Base-by-base conservation (phyloP, 2,113 vertebrate species). In the Lanius collurio region DNA sequence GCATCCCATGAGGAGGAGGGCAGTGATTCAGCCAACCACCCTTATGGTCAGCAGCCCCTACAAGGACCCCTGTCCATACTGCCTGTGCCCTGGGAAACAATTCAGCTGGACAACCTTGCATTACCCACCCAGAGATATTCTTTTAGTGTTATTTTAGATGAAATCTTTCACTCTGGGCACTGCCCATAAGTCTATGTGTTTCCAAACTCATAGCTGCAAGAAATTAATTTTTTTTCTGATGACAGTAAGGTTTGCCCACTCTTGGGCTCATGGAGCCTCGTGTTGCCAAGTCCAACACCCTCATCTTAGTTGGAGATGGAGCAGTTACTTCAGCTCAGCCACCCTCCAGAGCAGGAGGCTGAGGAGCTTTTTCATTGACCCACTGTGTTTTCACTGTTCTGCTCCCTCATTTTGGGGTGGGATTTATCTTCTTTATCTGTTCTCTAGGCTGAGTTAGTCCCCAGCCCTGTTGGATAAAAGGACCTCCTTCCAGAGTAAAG, bases 381-480 rank as follows among this genome's bases (percentile, higher is more conserved):
- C 3, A n/a, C 73, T 76, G 6, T 26, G 28, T 39, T 33, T 64
- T 64, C 35, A 33, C 10, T 35, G 19, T 17, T 13, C 41, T 71
- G 31, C 10, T 92, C 65, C 26, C 35, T 71, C 9, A 2, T 60
- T 91, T 59, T 53, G 6, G 35, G 11, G 11, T 65, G 41, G 20
- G 20, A 35, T 89, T 75, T 9, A 7, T 31, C 4, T 70, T 31
- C 17, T 64, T 79, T 21, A 10, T n/a, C 30, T 64, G 21, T 15
- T 35, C 65, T 78, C 68, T 47, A 70, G 15, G 13, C 28, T 75
- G 47, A 87, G 39, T 42, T 75, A 74, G 31, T 62, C 9, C 26
- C 35, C 70, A 76, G 12, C 15, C 15, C 15, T 12, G 13, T 2
- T 0, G 0, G 23, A 23, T 71, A 27, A 7, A n/a, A 59, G 41